Conservation (phyloP, 2,888 invertebrate genomes). For the Cheilosia grossa region DNA sequence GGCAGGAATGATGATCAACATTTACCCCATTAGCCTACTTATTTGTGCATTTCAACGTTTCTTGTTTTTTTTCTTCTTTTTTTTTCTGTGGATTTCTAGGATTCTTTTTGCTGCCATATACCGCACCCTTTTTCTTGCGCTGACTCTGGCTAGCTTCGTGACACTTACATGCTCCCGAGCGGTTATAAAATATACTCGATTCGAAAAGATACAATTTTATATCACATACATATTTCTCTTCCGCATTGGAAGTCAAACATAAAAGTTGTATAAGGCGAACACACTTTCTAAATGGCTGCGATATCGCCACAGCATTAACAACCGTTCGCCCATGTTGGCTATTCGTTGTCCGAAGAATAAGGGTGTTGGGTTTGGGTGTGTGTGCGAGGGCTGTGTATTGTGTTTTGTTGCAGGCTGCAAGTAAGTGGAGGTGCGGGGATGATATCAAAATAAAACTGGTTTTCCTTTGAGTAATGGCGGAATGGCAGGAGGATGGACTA, state of each 20-base stretch:
- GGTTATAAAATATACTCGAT: constrained; percentile 50
- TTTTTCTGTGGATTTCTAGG: constrained; percentile 51
- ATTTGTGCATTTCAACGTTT: constrained; percentile 67
- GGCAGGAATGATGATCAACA: constrained; percentile 56
- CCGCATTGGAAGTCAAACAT: constrained; percentile 65
- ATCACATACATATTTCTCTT: constrained; percentile 47
- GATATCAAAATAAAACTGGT: neutral
- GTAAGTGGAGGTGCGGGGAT: constrained; percentile 13
- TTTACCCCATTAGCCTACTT: constrained; percentile 74
- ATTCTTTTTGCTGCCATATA: constrained; percentile 1
- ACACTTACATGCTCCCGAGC: constrained; percentile 38
- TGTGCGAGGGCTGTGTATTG: constrained; percentile 52
- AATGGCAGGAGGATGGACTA: constrained; percentile 5
- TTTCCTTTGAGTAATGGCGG: constrained; percentile 28
- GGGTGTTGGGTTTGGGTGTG: neutral
- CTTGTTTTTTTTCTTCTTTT: neutral
- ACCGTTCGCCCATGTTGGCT: constrained; percentile 33
- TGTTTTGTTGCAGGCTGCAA: constrained; percentile 67
- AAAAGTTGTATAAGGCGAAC: constrained; percentile 34
- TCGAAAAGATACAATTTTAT: constrained; percentile 66
- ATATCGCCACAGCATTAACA: constrained; percentile 45
- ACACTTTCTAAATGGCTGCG: constrained; percentile 57
- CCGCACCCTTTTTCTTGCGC: neutral
- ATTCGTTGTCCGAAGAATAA: constrained; percentile 29
- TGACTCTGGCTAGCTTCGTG: constrained; percentile 31